Conservation (phyloP, 2,888 invertebrate genomes). For the Dynastes maya region DNA sequence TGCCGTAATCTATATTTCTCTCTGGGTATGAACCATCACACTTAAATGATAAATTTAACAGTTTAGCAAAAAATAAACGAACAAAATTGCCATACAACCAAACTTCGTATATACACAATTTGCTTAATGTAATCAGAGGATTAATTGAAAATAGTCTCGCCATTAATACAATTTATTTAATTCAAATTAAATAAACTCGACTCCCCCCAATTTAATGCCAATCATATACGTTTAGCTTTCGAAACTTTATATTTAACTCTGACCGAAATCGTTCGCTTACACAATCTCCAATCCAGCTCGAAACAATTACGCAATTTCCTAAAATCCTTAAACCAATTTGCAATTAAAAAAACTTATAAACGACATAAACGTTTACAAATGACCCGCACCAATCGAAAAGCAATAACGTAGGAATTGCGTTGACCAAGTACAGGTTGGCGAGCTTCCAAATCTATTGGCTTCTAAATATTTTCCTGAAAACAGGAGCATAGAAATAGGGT, state of each 20-base stretch:
- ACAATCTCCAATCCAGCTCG: background rate
- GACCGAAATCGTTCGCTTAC: background rate
- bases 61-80: no score
- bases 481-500: no score
- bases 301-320: background rate
- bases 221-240: background rate
- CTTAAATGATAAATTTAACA: no score
- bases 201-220: no score
- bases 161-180: no score
- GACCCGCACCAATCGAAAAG: slow-evolving; percentile 1
- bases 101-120: no score
- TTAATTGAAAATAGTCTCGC: no score
- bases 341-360: slow-evolving; percentile 5
- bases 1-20: no score
- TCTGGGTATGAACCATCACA: no score
- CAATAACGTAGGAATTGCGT: background rate
- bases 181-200: no score
- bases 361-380: slow-evolving; percentile 7
- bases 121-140: no score
- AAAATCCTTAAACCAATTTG: background rate
- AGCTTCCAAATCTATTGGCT: slow-evolving; percentile 6
- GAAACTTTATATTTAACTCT: background rate
- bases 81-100: no score
- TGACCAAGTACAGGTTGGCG: background rate
- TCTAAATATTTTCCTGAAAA: background rate